Percentiles rank a stretch among this genome's conserved stretches.
Conservation (phyloP, 2,888 invertebrate species). For the Parthenolecanium corni region DNA sequence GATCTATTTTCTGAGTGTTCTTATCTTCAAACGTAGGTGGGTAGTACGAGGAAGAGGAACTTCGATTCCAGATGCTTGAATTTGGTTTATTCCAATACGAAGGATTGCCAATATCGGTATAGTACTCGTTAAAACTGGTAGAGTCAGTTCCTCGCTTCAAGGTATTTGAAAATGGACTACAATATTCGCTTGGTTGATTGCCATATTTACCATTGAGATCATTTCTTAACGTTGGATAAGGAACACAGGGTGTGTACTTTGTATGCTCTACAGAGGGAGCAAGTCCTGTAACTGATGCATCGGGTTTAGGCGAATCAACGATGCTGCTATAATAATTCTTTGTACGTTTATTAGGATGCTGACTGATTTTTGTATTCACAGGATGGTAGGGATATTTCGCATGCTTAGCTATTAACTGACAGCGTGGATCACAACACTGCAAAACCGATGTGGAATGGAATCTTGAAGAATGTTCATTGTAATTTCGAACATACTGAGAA, state of each 20-base stretch:
- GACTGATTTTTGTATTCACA: not conserved
- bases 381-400: conserved; percentile 9
- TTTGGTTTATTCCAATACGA: conserved; percentile 17
- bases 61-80: conserved; percentile 12
- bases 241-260: conserved; percentile 4
- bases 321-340: conserved; percentile 5
- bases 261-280: not conserved
- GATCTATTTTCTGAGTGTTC: not conserved
- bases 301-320: not conserved
- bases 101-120: conserved; percentile 14
- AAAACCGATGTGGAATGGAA: conserved; percentile 4
- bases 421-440: conserved; percentile 25
- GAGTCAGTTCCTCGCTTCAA: conserved; percentile 3
- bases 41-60: conserved; percentile 5
- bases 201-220: conserved; percentile 16
- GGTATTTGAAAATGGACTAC: not conserved
- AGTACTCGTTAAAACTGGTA: not conserved
- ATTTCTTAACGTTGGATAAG: conserved; percentile 1
- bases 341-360: not conserved
- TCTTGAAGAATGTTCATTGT: not conserved
- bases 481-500: not conserved
- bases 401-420: conserved; percentile 14
- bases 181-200: not conserved
- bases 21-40: not conserved
- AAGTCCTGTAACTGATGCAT: not conserved